Conservation (phyloP, 2,113 vertebrate genomes). For the Scatophagus argus region DNA sequence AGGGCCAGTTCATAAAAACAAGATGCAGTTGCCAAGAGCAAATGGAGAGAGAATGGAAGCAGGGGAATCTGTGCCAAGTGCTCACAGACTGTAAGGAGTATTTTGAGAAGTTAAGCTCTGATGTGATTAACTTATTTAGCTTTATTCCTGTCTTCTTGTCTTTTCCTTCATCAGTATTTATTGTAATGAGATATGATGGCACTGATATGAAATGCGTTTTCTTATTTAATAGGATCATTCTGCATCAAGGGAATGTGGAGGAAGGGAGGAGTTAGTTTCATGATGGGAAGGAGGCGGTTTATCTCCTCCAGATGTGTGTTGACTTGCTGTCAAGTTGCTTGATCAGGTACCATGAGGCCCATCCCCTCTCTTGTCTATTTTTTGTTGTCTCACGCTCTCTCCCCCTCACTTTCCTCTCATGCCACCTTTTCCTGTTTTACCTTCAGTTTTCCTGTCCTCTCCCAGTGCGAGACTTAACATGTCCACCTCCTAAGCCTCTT, state of each 20-base stretch:
- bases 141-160: slow-evolving; percentile 35
- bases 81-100: slow-evolving; percentile 50
- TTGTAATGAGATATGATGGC: slow-evolving; percentile 42
- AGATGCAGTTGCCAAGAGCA: slow-evolving; percentile 49
- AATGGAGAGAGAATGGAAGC: slow-evolving; percentile 55
- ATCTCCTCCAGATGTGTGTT: slow-evolving; percentile 78
- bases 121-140: slow-evolving; percentile 53
- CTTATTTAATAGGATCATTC: slow-evolving; percentile 45
- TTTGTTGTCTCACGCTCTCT: slow-evolving; percentile 30
- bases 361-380: slow-evolving; percentile 23
- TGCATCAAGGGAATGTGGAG: slow-evolving; percentile 35
- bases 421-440: slow-evolving; percentile 9
- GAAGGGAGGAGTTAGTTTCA: slow-evolving; percentile 22
- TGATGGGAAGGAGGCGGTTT: slow-evolving; percentile 24
- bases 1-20: slow-evolving; percentile 68
- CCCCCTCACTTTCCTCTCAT: not conserved
- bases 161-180: slow-evolving; percentile 43
- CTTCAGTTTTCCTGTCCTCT: slow-evolving; percentile 11
- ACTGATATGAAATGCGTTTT: slow-evolving; percentile 53
- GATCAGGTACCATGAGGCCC: slow-evolving; percentile 63
- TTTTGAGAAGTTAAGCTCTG: slow-evolving; percentile 45
- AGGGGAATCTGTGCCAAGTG: slow-evolving; percentile 43
- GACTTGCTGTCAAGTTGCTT: slow-evolving; percentile 65
- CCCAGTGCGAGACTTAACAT: slow-evolving; percentile 17
- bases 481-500: slow-evolving; percentile 17